Evolutionary conservation across 2,113 vertebrate genomes (phyloP), one percentile per base, ranked within the genome.

Genomic region (Halichoerus grypus): DNA sequence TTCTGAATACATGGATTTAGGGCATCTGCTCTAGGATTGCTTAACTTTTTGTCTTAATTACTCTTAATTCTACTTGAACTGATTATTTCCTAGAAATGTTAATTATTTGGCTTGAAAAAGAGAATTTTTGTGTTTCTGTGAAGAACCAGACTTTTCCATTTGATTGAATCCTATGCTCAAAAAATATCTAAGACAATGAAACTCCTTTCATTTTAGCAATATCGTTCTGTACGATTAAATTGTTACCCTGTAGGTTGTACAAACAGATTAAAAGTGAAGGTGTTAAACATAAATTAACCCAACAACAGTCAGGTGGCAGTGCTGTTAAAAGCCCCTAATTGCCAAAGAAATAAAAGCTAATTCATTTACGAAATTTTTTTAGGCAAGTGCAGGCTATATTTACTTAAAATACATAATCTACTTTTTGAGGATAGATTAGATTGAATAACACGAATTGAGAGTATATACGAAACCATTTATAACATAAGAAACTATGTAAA

Each of bases 41-140:
- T 87, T 95, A 96, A 84, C 22, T 21, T 86, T 91, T 91, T 94
- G 74, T 84, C 49, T 92, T 89, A 89, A 94, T 88, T 67, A 85
- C 7, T 46, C 51, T 95, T 92, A 85, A 88, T 82, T 86, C 19
- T n/a, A 82, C 14, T 88, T 88, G 55, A 82, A n/a, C 46, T 51
- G 61, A 80, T 92, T 89, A 87, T 81, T 87, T 96, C 61, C 94
- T 63, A 91, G 86, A 92, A 98, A 92, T 76, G 53, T 69, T 96
- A 95, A 91, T 88, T 90, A 95, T 87, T 91, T 95, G 90, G 65
- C 76, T 91, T 28, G 18, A 61, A 84, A 82, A 81, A 84, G 22
- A 80, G 10, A n/a, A 80, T 61, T 74, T 93, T 59, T 95, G 69
- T 51, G 51, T 86, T 95, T 85, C 46, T 14, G 51, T 9, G 33